phyloP scores from a whole-genome alignment of 2,797 vertebrate species.

The Avahi laniger region DNA sequence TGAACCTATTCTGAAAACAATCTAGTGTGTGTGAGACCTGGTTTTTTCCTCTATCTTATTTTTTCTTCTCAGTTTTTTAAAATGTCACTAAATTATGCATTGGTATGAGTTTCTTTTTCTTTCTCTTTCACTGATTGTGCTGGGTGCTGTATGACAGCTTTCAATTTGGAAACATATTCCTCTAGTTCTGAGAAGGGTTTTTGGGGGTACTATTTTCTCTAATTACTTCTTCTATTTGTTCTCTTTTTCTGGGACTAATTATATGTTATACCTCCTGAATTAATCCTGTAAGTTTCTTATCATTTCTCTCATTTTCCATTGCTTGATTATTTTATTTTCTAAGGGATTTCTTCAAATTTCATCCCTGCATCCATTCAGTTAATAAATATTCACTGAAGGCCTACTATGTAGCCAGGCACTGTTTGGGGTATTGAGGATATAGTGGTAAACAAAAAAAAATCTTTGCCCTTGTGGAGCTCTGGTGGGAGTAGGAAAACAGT shows the following conservation, averaged over 20 bases:
- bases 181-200: background rate
- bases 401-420: background rate
- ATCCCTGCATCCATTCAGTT: background rate
- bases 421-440: background rate
- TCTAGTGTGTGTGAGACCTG: background rate
- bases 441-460: background rate
- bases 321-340: constrained; percentile 30
- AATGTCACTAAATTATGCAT: background rate
- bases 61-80: background rate
- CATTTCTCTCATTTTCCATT: background rate
- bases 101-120: background rate
- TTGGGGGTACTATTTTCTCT: background rate
- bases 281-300: constrained; percentile 9
- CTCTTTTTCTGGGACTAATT: background rate
- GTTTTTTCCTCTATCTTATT: background rate
- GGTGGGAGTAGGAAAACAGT: background rate
- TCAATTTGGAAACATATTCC: background rate
- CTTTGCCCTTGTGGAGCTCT: background rate
- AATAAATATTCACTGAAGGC: background rate
- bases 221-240: constrained; percentile 31
- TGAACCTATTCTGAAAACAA: background rate
- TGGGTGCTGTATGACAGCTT: background rate
- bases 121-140: background rate
- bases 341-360: constrained; percentile 31
- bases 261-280: background rate